These are phyloP conservation scores for Lophotis ruficrista DNA, from an alignment of 2,113 vertebrate genomes.

Conservation along the genomic window DNA sequence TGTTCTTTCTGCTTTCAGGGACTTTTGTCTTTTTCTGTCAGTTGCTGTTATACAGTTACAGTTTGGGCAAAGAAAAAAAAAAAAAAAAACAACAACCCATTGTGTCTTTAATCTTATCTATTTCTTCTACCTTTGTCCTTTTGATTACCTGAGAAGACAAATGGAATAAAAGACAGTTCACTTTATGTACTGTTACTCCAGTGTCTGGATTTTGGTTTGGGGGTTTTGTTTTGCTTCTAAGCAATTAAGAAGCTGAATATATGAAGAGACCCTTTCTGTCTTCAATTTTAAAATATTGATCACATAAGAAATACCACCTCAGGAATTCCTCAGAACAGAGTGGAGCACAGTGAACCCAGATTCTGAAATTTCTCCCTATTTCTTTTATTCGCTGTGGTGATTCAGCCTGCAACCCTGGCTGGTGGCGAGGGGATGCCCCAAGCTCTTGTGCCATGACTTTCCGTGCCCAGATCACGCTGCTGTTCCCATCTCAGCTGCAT, in stretches of 20 bases:
- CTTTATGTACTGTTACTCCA: background rate
- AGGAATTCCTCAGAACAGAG: rapidly evolving
- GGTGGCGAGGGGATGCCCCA: background rate
- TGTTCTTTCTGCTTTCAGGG: background rate
- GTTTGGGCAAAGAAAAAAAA: background rate
- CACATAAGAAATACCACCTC: background rate
- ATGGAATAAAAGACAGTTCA: background rate
- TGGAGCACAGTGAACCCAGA: rapidly evolving
- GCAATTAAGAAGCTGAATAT: background rate
- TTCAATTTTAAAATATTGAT: background rate
- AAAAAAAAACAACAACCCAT: background rate
- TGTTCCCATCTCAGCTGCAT: background rate
- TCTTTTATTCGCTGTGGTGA: background rate
- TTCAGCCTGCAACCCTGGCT: background rate
- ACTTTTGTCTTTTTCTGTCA: background rate
- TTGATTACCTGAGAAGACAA: background rate
- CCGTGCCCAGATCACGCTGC: background rate
- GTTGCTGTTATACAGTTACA: background rate
- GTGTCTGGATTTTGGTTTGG: background rate
- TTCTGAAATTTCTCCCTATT: background rate
- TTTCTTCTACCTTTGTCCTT: background rate
- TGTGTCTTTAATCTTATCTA: background rate
- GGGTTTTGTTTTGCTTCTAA: background rate
- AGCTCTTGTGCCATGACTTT: background rate
- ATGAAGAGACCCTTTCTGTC: background rate